Conservation (phyloP, 2,888 invertebrate species). For the Brachyptera putata region DNA sequence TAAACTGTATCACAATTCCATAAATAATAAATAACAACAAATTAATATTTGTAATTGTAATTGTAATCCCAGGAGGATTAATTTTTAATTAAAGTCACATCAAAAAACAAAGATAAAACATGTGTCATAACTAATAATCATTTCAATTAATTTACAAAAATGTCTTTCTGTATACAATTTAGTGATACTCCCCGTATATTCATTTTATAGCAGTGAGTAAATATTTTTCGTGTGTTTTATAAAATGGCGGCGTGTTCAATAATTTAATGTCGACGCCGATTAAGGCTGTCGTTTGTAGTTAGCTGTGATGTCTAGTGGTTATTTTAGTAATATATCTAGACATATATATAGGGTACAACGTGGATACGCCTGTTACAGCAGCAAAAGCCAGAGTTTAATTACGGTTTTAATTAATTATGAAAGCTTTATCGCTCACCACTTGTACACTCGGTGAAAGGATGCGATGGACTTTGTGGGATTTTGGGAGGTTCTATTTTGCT, state of each 20-base stretch:
- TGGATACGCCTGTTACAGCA: too few species aligned
- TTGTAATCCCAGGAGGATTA: not conserved
- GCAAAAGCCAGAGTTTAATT: slow-evolving; percentile 44
- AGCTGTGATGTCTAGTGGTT: too few species aligned
- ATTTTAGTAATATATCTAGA: too few species aligned
- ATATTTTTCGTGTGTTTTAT: not conserved
- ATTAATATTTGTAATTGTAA: not conserved
- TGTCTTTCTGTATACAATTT: not conserved
- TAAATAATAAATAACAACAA: slow-evolving; percentile 1
- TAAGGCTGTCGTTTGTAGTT: slow-evolving; percentile 36
- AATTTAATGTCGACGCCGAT: slow-evolving; percentile 46
- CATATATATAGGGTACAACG: too few species aligned
- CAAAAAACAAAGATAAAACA: not conserved
- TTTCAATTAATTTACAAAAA: slow-evolving; percentile 29
- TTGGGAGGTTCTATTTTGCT: too few species aligned
- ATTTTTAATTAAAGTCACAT: not conserved
- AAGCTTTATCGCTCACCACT: slow-evolving; percentile 37
- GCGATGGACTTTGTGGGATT: slow-evolving; percentile 1
- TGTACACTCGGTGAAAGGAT: slow-evolving; percentile 7
- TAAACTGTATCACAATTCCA: too few species aligned
- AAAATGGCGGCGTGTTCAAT: slow-evolving; percentile 37
- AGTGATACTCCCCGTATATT: not conserved
- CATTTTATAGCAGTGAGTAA: not conserved
- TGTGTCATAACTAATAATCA: slow-evolving; percentile 23
- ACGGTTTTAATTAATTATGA: slow-evolving; percentile 47